Evolutionary conservation across 2,888 invertebrate species (phyloP), one percentile per base, ranked within the genome.

Genomic region (Syrista parreyssii): DNA sequence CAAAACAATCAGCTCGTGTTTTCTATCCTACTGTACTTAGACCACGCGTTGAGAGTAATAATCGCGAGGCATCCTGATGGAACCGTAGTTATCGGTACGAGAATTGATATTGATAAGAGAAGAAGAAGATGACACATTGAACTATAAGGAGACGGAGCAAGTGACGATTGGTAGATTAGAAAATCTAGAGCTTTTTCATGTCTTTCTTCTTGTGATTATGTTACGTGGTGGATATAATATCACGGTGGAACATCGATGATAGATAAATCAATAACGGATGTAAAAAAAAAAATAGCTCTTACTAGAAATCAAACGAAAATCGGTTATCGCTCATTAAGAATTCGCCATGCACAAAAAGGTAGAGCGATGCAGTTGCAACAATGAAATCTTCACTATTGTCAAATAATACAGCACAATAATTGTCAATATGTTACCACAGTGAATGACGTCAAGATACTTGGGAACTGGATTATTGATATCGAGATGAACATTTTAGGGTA

Each of bases 351-450:
- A 86, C 77, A 79, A 78, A 79, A 78, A 80, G 76, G 82, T 82
- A 86, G 79, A 84, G 80, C 73, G 73, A 80, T 84, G 86, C 87
- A 84, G 80, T 86, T 82, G 86, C 87, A 86, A 88, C 89, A 89
- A 88, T 77, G 76, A 83, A 32, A 31, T 30, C 73, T 12, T 69
- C 15, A 11, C 73, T 40, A 79, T 55, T 68, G 40, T 15, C 40
- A 73, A 79, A 73, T 73, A 71, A 30, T 55, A 32, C 34, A 69
- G 68, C 55, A 68, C 12, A 73, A 32, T 68, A 30, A 74, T 76
- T 31, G 68, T 68, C 36, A 40, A 77, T 73, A 31, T 68, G 71
- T 68, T 75, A 69, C 74, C 34, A 74, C 73, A 69, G n/a, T 68
- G 74, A 75, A 40, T 15, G 40, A 40, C 40, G 40, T 40, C 40